Evolutionary conservation across 2,888 invertebrate genomes (phyloP), one percentile per base, ranked within the genome.

Genomic region (Amphipoea lucens): DNA sequence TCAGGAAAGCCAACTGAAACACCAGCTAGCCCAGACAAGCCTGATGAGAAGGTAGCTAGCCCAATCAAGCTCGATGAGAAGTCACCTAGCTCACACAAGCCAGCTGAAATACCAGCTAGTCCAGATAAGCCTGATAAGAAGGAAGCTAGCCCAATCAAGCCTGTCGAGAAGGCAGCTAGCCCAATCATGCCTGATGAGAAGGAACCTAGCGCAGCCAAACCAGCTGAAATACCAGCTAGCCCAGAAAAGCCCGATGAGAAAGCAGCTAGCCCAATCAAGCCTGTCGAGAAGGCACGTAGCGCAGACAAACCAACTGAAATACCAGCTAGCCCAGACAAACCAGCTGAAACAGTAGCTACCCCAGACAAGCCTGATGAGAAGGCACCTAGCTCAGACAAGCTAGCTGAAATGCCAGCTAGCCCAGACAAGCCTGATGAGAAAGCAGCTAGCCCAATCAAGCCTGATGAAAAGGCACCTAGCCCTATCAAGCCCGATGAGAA

Each of bases 371-470:
- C n/a, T 9, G 45, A 17, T 67, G 45, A 29, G 11, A 68, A 17
- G 11, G 5, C 17, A 14, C 1, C 67, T n/a, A 42, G 67, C 17
- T 0, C 42, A 14, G 12, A 4, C n/a, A 67, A n/a, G 17, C 67
- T n/a, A 0, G n/a, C n/a, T 67, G 67, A 67, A 4, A 17, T 2
- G 2, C 2, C 9, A 6, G 11, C 68, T 48, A 29, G 20, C 6
- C 17, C 29, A 29, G 51, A 66, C n/a, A 85, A 77, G 14, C 45
- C 63, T 7, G 84, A 79, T 1, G 77, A 82, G 0, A 29, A 36
- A 0, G 0, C 23, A 0, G 40, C 1, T 57, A 9, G 2, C 17
- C n/a, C 4, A 9, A 5, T 9, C 4, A 67, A 42, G 17, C 9
- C 1, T 0, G 67, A 17, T 67, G 42, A 67, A 4, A 45, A n/a